These are phyloP conservation scores for Leucosticte australis DNA, from an alignment of 2,113 vertebrate genomes.

Conservation along the genomic window DNA sequence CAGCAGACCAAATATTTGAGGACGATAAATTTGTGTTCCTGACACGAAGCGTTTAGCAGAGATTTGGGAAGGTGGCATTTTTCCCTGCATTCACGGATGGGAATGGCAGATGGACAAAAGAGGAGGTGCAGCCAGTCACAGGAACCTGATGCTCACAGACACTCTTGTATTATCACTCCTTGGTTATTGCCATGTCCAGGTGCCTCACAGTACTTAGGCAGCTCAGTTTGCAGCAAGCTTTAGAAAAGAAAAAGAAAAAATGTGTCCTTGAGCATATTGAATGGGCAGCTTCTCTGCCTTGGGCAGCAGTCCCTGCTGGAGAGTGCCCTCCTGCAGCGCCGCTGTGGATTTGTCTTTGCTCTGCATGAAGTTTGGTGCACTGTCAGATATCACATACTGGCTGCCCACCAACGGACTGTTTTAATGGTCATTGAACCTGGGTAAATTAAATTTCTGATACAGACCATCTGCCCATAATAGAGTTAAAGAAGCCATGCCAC, in stretches of 20 bases:
- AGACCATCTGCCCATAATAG: neutral
- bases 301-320: neutral
- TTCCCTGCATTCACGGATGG: accelerated
- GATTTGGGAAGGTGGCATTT: neutral
- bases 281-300: neutral
- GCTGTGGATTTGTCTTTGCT: neutral
- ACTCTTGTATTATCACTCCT: neutral
- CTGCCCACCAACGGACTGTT: neutral
- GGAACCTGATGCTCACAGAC: neutral
- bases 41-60: accelerated
- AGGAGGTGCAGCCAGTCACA: neutral
- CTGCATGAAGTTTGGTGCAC: neutral
- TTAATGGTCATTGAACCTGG: neutral
- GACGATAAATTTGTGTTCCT: neutral
- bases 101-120: neutral
- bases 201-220: neutral
- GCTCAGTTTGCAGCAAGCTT: neutral
- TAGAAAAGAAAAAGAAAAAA: neutral
- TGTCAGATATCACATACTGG: neutral
- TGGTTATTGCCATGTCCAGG: neutral
- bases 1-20: neutral
- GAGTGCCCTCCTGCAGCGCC: neutral
- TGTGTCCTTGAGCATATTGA: neutral
- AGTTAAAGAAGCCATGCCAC: neutral
- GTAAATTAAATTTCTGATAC: neutral